phyloP scores from a whole-genome alignment of 2,113 vertebrate genomes.

The Microcebus jonahi region DNA sequence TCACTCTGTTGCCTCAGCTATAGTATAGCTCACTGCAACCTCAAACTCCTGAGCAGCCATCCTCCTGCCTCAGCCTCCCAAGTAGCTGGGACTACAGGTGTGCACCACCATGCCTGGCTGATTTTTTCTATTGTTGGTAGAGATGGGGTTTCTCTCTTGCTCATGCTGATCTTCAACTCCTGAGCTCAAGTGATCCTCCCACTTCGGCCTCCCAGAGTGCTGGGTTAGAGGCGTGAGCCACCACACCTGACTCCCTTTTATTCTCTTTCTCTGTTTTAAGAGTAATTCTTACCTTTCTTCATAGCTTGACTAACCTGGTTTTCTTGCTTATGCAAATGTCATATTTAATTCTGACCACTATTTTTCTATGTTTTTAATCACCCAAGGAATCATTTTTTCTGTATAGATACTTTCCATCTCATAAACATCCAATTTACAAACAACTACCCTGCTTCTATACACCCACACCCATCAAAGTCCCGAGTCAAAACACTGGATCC shows the following conservation, averaged over 20 bases:
- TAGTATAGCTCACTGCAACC: no score
- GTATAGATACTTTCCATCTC: neutral
- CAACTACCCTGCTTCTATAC: neutral
- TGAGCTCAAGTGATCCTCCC: no score
- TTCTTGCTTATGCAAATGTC: conserved; percentile 79
- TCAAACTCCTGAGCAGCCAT: no score
- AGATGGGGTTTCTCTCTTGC: no score
- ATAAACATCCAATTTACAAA: neutral
- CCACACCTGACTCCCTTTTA: neutral
- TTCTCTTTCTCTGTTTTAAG: neutral
- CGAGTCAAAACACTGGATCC: neutral
- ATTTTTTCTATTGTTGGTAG: no score
- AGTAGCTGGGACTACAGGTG: no score
- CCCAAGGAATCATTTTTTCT: neutral
- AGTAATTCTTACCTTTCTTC: conserved; percentile 44
- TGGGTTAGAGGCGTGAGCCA: no score
- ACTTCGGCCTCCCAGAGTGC: no score
- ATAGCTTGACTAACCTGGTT: conserved; percentile 71
- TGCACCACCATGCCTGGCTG: no score
- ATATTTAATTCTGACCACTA: conserved; percentile 80
- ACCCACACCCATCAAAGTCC: neutral
- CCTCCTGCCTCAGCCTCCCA: no score
- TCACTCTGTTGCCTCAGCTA: no score
- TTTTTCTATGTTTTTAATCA: conserved; percentile 46
- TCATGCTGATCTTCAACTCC: no score